Evolutionary conservation across 1,140 invertebrate species (phyloP).

Genomic region (Littorina saxatilis): DNA sequence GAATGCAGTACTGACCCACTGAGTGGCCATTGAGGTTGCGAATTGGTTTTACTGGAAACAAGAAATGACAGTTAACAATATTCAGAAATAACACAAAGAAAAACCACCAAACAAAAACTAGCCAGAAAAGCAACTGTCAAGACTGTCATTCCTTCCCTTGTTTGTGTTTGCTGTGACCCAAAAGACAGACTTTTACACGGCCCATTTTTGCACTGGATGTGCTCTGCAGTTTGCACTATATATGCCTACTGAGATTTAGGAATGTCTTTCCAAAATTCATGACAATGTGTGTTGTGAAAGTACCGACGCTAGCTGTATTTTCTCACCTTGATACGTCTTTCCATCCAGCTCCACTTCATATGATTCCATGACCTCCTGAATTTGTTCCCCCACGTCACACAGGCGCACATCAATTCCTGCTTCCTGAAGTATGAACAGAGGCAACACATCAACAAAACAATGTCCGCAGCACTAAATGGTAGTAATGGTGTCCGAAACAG

Average conservation of each 20-base stretch:
- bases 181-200: too few species aligned
- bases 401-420: conserved; percentile 98
- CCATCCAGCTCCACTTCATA: conserved; percentile 99
- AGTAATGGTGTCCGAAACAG: too few species aligned
- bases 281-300: too few species aligned
- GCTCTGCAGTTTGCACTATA: too few species aligned
- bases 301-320: too few species aligned
- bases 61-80: conserved; percentile 20
- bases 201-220: too few species aligned
- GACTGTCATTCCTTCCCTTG: too few species aligned
- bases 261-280: too few species aligned
- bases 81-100: neutral
- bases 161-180: too few species aligned
- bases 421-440: conserved; percentile 74
- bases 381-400: conserved; percentile 97
- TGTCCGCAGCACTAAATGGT: neutral
- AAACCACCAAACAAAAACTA: conserved; percentile 5
- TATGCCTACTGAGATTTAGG: too few species aligned
- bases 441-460: neutral
- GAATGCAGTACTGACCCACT: conserved; percentile 97
- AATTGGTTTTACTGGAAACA: conserved; percentile 90
- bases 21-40: conserved; percentile 99
- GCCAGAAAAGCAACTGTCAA: neutral
- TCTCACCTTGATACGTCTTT: conserved; percentile 88
- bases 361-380: conserved; percentile 99